Base-by-base conservation (phyloP, 2,888 invertebrate genomes). In the Drosophila greeni region DNA sequence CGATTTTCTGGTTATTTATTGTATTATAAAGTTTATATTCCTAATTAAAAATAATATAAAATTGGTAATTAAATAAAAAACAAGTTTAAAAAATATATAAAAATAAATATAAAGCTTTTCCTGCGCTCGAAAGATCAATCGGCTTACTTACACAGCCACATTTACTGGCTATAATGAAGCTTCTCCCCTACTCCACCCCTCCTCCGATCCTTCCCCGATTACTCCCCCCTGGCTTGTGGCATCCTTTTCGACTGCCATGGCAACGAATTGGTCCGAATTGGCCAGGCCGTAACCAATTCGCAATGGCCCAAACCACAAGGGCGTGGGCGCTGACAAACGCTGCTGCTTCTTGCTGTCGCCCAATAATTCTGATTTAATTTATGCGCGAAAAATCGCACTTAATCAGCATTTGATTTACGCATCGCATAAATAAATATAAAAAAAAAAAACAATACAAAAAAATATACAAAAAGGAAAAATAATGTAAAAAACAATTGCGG, bases 361-460 rank as follows among this genome's bases (percentile, higher is more conserved):
- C 51, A 66, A 75, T 74, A 77, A 76, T 76, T 75, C 53, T 52
- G 65, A 66, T 65, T 70, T 66, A 72, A 78, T 75, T 80, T 78
- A 76, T 77, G 77, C 68, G 75, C 70, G 68, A 75, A 76, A 78
- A 74, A 64, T 78, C 54, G 56, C 65, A 78, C 77, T 76, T 79
- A 76, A 78, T 78, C 79, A 72, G 76, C 73, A 66, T 70, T 74
- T 76, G 76, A 79, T 79, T 75, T 75, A 76, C 75, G 72, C 42
- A 33, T 53, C 53, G 62, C 55, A 57, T 55, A 33, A 45, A 48
- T 37, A 53, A n/a, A 18, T 24, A 45, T 3, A 6, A 4, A 26
- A 4, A 24, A 0, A 42, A 7, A 29, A 11, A 29, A 11, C 11
- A 29, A 29, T 29, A 11, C 29, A 29, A 16, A 16, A 18, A 26